phyloP scores from a whole-genome alignment of 2,113 vertebrate genomes.

The Hassar affinis region DNA sequence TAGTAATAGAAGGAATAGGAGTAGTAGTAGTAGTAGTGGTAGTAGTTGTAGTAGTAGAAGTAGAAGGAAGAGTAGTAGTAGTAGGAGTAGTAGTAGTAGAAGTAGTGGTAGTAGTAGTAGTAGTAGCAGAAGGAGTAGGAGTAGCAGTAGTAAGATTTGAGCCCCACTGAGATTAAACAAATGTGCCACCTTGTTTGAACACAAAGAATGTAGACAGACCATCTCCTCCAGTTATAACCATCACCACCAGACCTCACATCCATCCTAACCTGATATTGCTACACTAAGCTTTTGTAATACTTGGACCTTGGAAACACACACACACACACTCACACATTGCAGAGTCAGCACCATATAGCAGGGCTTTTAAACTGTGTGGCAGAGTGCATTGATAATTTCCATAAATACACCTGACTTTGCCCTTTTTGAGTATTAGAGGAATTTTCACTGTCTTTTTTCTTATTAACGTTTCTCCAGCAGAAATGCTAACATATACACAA shows the following conservation, averaged over 20 bases:
- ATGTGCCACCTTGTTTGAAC: slow-evolving; percentile 35
- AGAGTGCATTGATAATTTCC: slow-evolving; percentile 46
- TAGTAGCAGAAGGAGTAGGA: neutral
- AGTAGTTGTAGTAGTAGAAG: neutral
- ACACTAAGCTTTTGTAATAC: slow-evolving; percentile 30
- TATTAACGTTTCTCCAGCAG: slow-evolving; percentile 26
- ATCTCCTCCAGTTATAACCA: neutral
- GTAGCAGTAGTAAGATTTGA: neutral
- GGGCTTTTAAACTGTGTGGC: slow-evolving; percentile 37
- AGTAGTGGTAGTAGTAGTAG: neutral
- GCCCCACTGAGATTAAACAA: slow-evolving; percentile 26
- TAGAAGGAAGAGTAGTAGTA: neutral
- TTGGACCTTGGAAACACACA: slow-evolving; percentile 6
- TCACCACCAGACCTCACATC: slow-evolving; percentile 25
- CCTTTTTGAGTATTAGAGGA: slow-evolving; percentile 41
- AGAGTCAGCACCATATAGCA: slow-evolving; percentile 43
- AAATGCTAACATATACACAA: slow-evolving; percentile 42
- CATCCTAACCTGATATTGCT: slow-evolving; percentile 35
- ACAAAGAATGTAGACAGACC: slow-evolving; percentile 15
- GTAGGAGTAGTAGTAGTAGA: neutral
- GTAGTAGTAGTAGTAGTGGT: neutral
- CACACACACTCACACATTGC: slow-evolving; percentile 26
- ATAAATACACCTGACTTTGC: slow-evolving; percentile 54
- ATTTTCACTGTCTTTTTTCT: slow-evolving; percentile 39
- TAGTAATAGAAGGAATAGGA: neutral